Evolutionary conservation across 2,797 vertebrate species (phyloP).

Genomic region (Semaprochilodus insignis): DNA sequence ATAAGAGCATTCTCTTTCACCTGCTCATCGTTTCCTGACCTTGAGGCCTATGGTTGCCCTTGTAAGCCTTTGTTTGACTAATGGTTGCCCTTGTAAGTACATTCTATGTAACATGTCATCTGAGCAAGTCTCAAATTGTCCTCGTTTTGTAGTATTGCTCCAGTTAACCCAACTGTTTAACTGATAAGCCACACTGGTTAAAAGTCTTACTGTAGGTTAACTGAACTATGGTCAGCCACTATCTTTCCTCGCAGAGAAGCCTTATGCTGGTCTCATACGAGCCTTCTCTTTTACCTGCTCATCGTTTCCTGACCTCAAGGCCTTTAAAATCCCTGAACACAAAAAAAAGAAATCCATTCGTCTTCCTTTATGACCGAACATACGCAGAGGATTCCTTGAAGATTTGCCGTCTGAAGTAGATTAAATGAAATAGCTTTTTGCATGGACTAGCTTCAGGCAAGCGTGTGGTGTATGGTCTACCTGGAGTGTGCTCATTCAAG

Average conservation of each 20-base stretch:
- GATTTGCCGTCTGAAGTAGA: conserved; percentile 35
- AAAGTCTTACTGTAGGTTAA: too few species aligned
- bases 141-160: too few species aligned
- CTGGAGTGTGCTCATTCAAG: conserved; percentile 16
- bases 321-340: not conserved
- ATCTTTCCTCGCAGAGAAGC: not conserved
- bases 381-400: conserved; percentile 21
- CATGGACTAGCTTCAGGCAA: conserved; percentile 31
- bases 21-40: conserved; percentile 26
- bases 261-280: not conserved
- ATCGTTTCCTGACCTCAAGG: conserved; percentile 27
- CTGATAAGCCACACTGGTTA: too few species aligned
- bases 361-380: conserved; percentile 32
- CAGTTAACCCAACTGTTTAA: too few species aligned
- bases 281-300: conserved; percentile 12
- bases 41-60: conserved; percentile 3
- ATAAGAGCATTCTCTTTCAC: not conserved
- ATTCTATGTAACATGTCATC: too few species aligned
- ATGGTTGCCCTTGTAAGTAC: too few species aligned
- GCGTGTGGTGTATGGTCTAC: conserved; percentile 12
- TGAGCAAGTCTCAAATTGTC: too few species aligned
- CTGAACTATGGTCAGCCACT: too few species aligned
- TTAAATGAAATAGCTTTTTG: conserved; percentile 44
- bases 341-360: conserved; percentile 5
- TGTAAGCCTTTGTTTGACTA: too few species aligned